phyloP scores from a whole-genome alignment of 2,888 invertebrate genomes.

The Artemia sinica region DNA sequence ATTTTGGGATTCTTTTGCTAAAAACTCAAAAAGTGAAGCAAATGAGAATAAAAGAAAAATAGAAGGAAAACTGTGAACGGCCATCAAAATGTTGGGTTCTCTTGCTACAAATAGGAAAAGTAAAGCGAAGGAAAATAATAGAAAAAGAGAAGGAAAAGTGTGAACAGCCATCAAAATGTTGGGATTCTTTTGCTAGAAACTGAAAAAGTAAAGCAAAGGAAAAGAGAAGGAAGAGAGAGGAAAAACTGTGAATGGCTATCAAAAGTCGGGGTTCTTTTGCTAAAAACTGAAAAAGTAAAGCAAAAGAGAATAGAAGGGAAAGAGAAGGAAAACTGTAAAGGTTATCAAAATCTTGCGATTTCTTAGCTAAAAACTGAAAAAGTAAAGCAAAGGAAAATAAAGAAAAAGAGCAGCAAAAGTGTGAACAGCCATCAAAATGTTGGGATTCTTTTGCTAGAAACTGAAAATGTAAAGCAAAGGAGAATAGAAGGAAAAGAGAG shows the following conservation, averaged over 20 bases:
- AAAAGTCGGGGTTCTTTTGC: neutral
- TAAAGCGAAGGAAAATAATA: too few relatives aligned
- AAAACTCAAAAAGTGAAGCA: constrained; percentile 2
- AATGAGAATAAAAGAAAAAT: neutral
- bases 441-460: neutral
- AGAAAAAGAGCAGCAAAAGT: neutral
- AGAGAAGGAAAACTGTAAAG: too few relatives aligned
- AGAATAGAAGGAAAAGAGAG: too few relatives aligned
- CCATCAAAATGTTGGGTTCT: neutral
- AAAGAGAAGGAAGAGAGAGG: neutral
- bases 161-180: neutral
- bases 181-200: neutral
- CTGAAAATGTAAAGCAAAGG: too few relatives aligned
- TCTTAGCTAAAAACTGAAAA: neutral
- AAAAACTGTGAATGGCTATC: neutral
- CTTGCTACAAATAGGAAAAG: too few relatives aligned
- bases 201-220: constrained; percentile 2
- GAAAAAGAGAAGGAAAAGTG: too few relatives aligned
- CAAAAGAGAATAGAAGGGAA: too few relatives aligned
- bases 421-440: neutral
- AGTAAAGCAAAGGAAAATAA: neutral
- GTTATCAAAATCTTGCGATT: neutral
- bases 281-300: too few relatives aligned
- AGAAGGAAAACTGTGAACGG: neutral
- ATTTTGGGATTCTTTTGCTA: neutral